Base-by-base conservation (phyloP, 1,140 invertebrate species). In the Teleogryllus occipitalis region DNA sequence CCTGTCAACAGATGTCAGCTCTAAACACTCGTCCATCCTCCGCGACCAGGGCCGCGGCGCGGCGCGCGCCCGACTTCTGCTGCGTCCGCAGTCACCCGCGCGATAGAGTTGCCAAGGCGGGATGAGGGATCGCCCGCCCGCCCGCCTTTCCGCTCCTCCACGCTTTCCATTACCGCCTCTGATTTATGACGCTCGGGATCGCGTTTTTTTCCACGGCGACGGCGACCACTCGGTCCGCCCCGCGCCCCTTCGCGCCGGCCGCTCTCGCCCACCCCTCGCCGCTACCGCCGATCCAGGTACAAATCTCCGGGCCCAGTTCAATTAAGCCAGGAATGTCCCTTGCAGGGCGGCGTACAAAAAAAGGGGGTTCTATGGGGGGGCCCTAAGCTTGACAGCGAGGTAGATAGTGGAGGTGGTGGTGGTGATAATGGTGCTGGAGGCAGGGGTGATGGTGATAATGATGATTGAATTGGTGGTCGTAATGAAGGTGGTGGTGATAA, bases 241-340 rank as follows among this genome's bases (percentile, higher is more conserved):
- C 54, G 54, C 54, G 10, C 18, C 18, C 54, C 54, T 65, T 65
- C 7, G 10, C 18, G 54, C 18, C 54, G 3, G 10, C 54, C 18
- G 54, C 18, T 7, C 18, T 65, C 54, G 18, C 54, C 10, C 54
- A 65, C 54, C 54, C 54, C 54, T 65, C 18, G 10, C 18, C 7
- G 10, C 54, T 14, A 18, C 10, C 54, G 54, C 54, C 54, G 18
- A 65, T 65, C 54, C 54, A 65, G 54, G 54, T 65, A 65, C 54
- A 65, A 65, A 65, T 65, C 54, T 65, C 54, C 54, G 54, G 54
- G 18, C 54, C 54, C 2, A 7, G 54, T 65, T 65, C 54, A 65
- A 65, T 65, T 65, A 65, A 65, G 54, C 54, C 18, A 65, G 54
- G 54, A 65, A 65, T 65, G 54, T 65, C 54, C 54, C 54, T 65